Percentiles rank a stretch among this genome's conserved stretches.
Conservation (phyloP, 1,140 invertebrate genomes). For the Batillaria attramentaria region DNA sequence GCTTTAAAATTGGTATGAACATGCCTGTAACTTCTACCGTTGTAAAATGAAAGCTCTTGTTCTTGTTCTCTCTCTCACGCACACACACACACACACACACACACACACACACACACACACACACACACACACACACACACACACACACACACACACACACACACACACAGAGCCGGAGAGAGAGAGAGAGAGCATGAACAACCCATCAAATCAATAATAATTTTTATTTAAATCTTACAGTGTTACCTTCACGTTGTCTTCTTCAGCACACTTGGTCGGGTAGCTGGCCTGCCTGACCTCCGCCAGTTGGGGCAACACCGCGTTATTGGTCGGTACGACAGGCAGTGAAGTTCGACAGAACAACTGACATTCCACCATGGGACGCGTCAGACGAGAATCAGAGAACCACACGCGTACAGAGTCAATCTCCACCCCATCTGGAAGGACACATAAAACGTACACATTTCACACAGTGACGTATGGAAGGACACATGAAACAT, state of each 20-base stretch:
- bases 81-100: conserved; percentile 14
- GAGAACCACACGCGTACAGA: conserved; percentile 37
- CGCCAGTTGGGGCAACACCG: background rate
- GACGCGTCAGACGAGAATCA: conserved; percentile 40
- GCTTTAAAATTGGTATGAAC: no score
- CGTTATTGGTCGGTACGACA: background rate
- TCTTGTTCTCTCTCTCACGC: background rate
- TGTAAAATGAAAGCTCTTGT: no score
- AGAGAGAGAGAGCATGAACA: no score
- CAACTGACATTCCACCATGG: conserved; percentile 45
- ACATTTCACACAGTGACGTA: no score
- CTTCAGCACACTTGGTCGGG: conserved; percentile 46
- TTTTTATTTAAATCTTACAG: no score
- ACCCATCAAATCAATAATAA: no score
- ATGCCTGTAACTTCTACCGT: no score
- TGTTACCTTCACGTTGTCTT: conserved; percentile 51
- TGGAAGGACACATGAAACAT: no score
- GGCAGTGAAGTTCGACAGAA: conserved; percentile 33
- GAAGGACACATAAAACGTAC: background rate
- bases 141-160: conserved; percentile 15
- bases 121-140: conserved; percentile 27
- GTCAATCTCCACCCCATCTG: conserved; percentile 41
- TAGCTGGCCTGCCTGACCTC: conserved; percentile 37
- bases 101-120: conserved; percentile 10
- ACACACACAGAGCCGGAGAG: background rate